Evolutionary conservation across 2,888 invertebrate genomes (phyloP).

Genomic region (Apamea epomidion): DNA sequence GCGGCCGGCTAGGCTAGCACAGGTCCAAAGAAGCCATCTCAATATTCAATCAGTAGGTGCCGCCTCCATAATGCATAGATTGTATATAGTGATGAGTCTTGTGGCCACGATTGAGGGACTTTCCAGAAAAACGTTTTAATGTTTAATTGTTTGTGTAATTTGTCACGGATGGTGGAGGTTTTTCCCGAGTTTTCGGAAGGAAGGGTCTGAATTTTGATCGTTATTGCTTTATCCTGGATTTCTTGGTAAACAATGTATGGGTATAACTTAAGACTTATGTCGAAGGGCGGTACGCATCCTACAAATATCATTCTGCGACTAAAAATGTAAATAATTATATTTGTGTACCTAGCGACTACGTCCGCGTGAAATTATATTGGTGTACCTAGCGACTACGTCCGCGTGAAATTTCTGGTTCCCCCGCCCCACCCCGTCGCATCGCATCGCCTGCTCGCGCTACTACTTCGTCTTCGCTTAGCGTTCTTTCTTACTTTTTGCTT

Average conservation of each 20-base stretch:
- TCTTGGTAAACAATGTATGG: not conserved
- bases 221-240: not conserved
- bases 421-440: too few relatives aligned
- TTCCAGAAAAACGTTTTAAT: slow-evolving; percentile 43
- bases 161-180: slow-evolving; percentile 30
- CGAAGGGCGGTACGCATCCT: not conserved
- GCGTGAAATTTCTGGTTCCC: too few relatives aligned
- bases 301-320: not conserved
- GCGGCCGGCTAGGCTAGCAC: slow-evolving; percentile 40
- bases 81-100: slow-evolving; percentile 41
- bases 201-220: slow-evolving; percentile 28
- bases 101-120: slow-evolving; percentile 52
- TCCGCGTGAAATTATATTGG: not conserved
- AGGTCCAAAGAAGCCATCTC: slow-evolving; percentile 51
- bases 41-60: slow-evolving; percentile 64
- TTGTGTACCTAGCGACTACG: not conserved
- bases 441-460: not conserved
- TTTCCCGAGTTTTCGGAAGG: slow-evolving; percentile 12
- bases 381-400: not conserved
- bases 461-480: not conserved
- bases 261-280: not conserved
- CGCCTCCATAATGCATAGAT: slow-evolving; percentile 60
- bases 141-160: slow-evolving; percentile 39
- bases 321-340: not conserved
- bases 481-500: not conserved